Base-by-base conservation (phyloP, 2,888 invertebrate genomes). In the Cephus spinipes region DNA sequence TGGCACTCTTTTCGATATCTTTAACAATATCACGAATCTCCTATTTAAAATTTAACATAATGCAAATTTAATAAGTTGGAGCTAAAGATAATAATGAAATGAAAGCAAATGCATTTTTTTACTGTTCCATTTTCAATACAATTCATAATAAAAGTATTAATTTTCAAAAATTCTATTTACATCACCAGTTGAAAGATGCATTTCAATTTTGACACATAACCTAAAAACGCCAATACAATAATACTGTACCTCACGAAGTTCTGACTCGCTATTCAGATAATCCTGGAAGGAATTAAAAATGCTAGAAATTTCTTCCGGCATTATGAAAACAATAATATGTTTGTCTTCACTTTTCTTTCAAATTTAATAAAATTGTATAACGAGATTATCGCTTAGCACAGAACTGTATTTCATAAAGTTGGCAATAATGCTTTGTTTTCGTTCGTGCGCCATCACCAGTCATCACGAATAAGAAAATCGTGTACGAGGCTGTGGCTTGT, bases 261-360 rank as follows among this genome's bases (percentile, higher is more conserved):
- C 95, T 90, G 97, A 97, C 87, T 98, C 97, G 23, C 93, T 92
- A 85, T 96, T 95, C 55, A 98, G 92, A 89, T 94, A 94, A 80
- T 95, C 94, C 89, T 97, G 97, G 90, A 97, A 97, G 34, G 95
- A 94, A 76, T 94, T 93, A 89, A 97, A 97, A 86, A 95, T 93
- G 79, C 93, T 92, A 79, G 93, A 92, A 73, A 94, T 92, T 77
- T 92, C 91, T 84, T 92, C 92, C 77, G 92, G 89, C 93, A 93
- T 93, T 82, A 86, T 90, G 40, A 9, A 55, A 55, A 55, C 9
- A 23, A 55, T 40, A 40, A 23, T 23, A 23, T 55, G 1, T 55
- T 55, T 55, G 6, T 55, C 23, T 55, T 23, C 23, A 23, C 40
- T 55, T 55, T 55, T 23, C 23, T 55, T 15, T 55, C 0, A 55